phyloP scores from a whole-genome alignment of 2,888 invertebrate species.

The Thymelicus sylvestris region DNA sequence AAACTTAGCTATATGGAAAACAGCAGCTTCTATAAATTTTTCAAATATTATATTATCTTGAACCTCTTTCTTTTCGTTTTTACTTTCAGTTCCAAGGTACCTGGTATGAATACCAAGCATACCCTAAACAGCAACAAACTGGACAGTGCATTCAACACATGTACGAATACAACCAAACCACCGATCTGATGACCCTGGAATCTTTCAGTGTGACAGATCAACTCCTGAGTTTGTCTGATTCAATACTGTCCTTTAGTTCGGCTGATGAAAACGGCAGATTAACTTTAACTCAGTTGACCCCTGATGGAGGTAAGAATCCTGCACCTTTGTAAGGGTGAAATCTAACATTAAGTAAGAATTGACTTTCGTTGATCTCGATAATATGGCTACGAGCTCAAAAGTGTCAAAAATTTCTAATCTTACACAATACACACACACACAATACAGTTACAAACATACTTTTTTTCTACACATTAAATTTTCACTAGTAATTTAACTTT shows the following conservation, averaged over 20 bases:
- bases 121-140: slow-evolving; percentile 54
- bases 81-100: slow-evolving; percentile 47
- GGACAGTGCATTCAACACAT: slow-evolving; percentile 64
- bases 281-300: slow-evolving; percentile 49
- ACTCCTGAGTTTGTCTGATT: slow-evolving; percentile 48
- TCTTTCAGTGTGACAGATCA: slow-evolving; percentile 59
- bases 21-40: too few relatives aligned
- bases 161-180: slow-evolving; percentile 46
- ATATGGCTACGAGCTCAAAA: too few relatives aligned
- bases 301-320: slow-evolving; percentile 48
- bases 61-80: neutral
- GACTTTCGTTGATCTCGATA: too few relatives aligned
- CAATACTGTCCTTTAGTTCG: slow-evolving; percentile 49
- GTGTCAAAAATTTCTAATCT: too few relatives aligned
- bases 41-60: too few relatives aligned
- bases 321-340: too few relatives aligned
- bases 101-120: slow-evolving; percentile 51
- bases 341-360: too few relatives aligned
- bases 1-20: too few relatives aligned
- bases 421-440: too few relatives aligned
- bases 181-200: slow-evolving; percentile 50
- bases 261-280: slow-evolving; percentile 56
- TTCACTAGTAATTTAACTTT: too few relatives aligned
- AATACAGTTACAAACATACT: too few relatives aligned
- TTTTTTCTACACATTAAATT: too few relatives aligned